These are phyloP conservation scores for Vidua macroura DNA, from an alignment of 2,113 vertebrate genomes.

Conservation along the genomic window DNA sequence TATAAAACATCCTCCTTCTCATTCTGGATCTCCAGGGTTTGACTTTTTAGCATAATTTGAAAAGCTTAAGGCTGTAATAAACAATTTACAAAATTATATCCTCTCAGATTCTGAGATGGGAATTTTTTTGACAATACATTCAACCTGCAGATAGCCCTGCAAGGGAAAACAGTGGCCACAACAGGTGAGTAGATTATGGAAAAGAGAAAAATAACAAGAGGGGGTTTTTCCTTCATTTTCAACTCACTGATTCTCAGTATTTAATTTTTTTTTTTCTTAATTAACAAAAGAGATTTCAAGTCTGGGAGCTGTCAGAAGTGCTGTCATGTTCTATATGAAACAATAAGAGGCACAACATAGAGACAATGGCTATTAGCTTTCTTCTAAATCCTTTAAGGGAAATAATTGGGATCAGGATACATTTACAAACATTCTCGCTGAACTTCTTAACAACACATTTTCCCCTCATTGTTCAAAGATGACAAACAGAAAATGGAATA, in stretches of 20 bases:
- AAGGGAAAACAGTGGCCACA: not conserved
- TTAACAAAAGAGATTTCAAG: not conserved
- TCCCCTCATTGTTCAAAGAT: constrained; percentile 15
- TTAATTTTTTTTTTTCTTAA: not conserved
- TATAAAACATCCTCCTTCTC: not conserved
- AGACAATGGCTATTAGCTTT: not conserved
- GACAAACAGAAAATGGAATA: constrained; percentile 73
- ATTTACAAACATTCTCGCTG: not conserved
- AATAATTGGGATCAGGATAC: not conserved
- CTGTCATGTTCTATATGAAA: not conserved
- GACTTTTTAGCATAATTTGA: not conserved
- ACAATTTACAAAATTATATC: not conserved
- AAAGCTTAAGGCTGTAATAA: not conserved
- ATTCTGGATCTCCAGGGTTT: not conserved
- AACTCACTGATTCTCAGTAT: not conserved
- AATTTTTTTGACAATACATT: not conserved
- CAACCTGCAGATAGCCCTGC: not conserved
- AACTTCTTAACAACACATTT: not conserved
- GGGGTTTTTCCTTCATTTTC: fast-evolving
- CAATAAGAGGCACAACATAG: not conserved
- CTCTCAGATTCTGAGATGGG: not conserved
- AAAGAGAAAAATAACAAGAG: not conserved
- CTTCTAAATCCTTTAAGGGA: not conserved
- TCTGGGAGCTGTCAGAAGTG: not conserved
- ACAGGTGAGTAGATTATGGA: not conserved